Evolutionary conservation across 2,888 invertebrate species (phyloP).

Genomic region (Morpho achilles): DNA sequence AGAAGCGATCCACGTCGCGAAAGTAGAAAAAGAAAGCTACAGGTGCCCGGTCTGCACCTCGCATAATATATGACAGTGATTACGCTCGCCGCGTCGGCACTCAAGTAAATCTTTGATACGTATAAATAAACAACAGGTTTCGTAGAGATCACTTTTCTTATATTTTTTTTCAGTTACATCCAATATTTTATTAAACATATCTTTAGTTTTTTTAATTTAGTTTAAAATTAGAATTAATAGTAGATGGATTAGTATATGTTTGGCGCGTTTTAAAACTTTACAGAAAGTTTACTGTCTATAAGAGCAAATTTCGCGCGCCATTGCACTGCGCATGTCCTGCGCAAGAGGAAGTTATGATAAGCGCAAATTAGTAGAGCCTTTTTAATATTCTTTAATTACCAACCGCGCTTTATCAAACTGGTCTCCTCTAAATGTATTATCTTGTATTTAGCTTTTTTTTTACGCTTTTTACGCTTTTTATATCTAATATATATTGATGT

Average conservation of each 20-base stretch:
- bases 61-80: constrained; percentile 57
- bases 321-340: constrained; percentile 62
- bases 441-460: too few relatives aligned
- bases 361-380: constrained; percentile 5
- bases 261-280: constrained; percentile 35
- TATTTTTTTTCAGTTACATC: constrained; percentile 16
- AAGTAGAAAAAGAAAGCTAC: constrained; percentile 54
- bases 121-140: constrained; percentile 19
- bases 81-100: constrained; percentile 39
- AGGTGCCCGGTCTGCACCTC: constrained; percentile 49
- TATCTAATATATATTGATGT: too few relatives aligned
- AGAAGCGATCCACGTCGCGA: constrained; percentile 28
- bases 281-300: constrained; percentile 40
- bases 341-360: constrained; percentile 51
- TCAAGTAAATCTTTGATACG: constrained; percentile 48
- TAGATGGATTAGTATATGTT: too few relatives aligned
- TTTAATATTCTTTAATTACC: background rate
- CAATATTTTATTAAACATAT: constrained; percentile 31
- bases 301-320: constrained; percentile 38
- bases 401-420: background rate
- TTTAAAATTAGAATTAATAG: too few relatives aligned
- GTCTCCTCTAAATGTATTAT: background rate
- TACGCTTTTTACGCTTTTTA: too few relatives aligned
- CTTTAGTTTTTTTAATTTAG: constrained; percentile 27
- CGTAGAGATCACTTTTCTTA: constrained; percentile 21